Conservation (phyloP, 1,140 invertebrate species). For the Leptinotarsa lineolata region DNA sequence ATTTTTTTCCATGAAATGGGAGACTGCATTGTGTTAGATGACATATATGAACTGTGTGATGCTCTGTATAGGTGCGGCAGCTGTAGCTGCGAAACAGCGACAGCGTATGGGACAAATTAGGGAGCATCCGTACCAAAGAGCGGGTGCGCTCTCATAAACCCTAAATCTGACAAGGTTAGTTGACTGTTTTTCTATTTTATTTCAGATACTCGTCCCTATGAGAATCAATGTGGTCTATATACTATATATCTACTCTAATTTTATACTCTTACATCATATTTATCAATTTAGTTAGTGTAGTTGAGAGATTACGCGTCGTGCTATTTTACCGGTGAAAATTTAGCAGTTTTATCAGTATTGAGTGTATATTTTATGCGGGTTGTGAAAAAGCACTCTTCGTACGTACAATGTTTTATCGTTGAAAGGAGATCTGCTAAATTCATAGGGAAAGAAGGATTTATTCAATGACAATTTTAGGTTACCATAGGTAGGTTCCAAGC, state of each 20-base stretch:
- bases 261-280: constrained; percentile 29
- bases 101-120: constrained; percentile 77
- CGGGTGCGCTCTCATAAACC: constrained; percentile 76
- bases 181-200: constrained; percentile 41
- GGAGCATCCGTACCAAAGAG: constrained; percentile 92
- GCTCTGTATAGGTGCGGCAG: constrained; percentile 66
- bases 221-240: constrained; percentile 36
- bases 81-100: constrained; percentile 76
- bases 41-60: constrained; percentile 18
- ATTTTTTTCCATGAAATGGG: constrained; percentile 29
- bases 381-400: constrained; percentile 39
- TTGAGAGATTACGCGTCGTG: constrained; percentile 11
- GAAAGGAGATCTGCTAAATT: constrained; percentile 25
- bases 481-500: constrained; percentile 20
- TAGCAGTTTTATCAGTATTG: constrained; percentile 40
- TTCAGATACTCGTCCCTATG: constrained; percentile 29
- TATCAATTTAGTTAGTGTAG: constrained; percentile 23
- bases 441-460: constrained; percentile 28
- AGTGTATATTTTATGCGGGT: constrained; percentile 44
- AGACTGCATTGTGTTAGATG: constrained; percentile 25
- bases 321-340: constrained; percentile 22
- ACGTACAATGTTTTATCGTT: constrained; percentile 26
- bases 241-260: constrained; percentile 35
- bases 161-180: constrained; percentile 52
- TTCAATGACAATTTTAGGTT: constrained; percentile 27